Evolutionary conservation across 53 echinoderm and acorn worm species (phyloP).

Genomic region (Antedon mediterranea): DNA sequence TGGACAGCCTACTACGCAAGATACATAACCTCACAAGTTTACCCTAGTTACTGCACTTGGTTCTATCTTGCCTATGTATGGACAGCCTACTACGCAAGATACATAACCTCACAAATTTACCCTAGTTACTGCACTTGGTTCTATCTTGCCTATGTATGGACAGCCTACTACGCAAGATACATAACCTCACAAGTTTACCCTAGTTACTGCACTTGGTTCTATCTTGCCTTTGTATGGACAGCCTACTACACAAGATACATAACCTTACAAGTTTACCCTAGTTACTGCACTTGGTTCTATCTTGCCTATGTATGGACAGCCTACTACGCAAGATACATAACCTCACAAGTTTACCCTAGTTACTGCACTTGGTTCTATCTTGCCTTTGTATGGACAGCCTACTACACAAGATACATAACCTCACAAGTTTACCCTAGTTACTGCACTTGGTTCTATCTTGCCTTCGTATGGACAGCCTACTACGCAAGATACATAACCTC

Average conservation of each 20-base stretch:
- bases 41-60: conserved; percentile 67
- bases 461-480: conserved; percentile 95
- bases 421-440: conserved; percentile 80
- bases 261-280: too few relatives aligned
- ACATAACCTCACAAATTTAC: too few relatives aligned
- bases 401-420: too few relatives aligned
- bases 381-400: conserved; percentile 89
- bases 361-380: conserved; percentile 51
- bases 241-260: conserved; percentile 85
- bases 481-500: conserved; percentile 82
- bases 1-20: conserved; percentile 89
- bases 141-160: conserved; percentile 75
- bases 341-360: too few relatives aligned
- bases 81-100: conserved; percentile 90
- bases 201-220: conserved; percentile 55
- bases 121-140: conserved; percentile 63
- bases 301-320: conserved; percentile 87
- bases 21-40: too few relatives aligned
- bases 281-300: conserved; percentile 63
- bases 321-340: conserved; percentile 86
- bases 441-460: conserved; percentile 44
- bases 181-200: too few relatives aligned
- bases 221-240: conserved; percentile 89
- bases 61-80: conserved; percentile 69
- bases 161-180: conserved; percentile 90